A percentile compares a stretch with the other conserved stretches of the same genome.
phyloP scores from a whole-genome alignment of 92 coral and sea anemone species.

The Actinernus sp. region DNA sequence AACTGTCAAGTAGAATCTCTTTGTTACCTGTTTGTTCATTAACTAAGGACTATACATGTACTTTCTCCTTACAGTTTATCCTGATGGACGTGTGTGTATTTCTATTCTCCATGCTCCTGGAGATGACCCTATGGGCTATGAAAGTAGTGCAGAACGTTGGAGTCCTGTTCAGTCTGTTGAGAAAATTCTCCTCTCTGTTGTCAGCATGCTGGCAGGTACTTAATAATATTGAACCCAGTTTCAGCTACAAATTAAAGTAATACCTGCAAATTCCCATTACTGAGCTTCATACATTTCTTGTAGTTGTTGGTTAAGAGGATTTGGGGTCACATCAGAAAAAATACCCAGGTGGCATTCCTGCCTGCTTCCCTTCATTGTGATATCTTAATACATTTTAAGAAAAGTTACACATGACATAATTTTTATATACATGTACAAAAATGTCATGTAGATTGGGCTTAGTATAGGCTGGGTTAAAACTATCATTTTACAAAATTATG shows the following conservation, averaged over 20 bases:
- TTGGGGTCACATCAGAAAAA: background rate
- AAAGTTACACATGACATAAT: too few species aligned
- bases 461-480: too few species aligned
- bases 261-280: background rate
- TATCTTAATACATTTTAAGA: too few species aligned
- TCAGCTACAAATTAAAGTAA: background rate
- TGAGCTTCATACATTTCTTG: background rate
- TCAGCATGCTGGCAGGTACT: conserved; percentile 98
- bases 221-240: background rate
- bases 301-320: background rate
- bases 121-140: conserved; percentile 99
- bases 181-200: conserved; percentile 94
- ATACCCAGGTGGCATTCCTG: too few species aligned
- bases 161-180: conserved; percentile 99
- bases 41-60: too few species aligned
- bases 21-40: too few species aligned
- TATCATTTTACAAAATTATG: too few species aligned
- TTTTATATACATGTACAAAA: too few species aligned
- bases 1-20: too few species aligned
- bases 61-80: conserved; percentile 65
- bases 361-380: too few species aligned
- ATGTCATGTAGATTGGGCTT: too few species aligned
- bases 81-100: conserved; percentile 98
- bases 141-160: conserved; percentile 99
- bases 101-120: conserved; percentile 99